Base-by-base conservation (phyloP, 1,140 invertebrate genomes). In the Drosophila willistoni region DNA sequence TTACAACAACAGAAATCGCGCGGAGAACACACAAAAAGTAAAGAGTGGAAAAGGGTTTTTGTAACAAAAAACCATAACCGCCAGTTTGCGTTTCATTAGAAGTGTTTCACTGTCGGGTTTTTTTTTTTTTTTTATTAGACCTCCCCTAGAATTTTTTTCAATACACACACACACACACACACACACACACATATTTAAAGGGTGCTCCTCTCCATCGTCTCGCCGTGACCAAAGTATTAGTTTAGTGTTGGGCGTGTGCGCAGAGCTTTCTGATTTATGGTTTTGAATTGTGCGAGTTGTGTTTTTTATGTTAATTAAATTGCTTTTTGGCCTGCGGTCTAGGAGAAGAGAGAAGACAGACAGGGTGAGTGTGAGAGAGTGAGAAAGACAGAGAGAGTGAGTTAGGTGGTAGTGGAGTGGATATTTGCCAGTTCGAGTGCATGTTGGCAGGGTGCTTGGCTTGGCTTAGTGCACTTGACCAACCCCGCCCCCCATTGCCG, bases 281-380 rank as follows among this genome's bases (percentile, higher is more conserved):
- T 59, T 66, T 81, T 29, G 74, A 78, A 74, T 85, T 81, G 79
- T 81, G 78, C 68, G 67, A 65, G 70, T 65, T 85, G 74, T 56
- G 75, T 85, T 85, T 85, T 86, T 79, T 79, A 86, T 86, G 82
- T 86, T 86, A 86, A 86, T 86, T 86, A 86, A 86, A 86, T 86
- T 86, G 78, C 68, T 71, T 69, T 73, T 66, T 54, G 39, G 39
- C 33, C 61, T 65, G 41, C 14, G 36, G 36, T 42, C 13, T 59
- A 33, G 19, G 47, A 42, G 47, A 39, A n/a, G 14, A 14, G 13
- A 17, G 17, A 47, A 47, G 51, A 12, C 29, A 44, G 63, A 61
- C 19, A 17, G 19, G 51, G 10, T 7, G 19, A 7, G 13, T 12
- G 9, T 22, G 7, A 47, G 42, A 44, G 42, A 44, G 12, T 6